Conservation (phyloP, 37 sponge, comb jelly and placozoan species). For the Chondrosia reniformis region DNA sequence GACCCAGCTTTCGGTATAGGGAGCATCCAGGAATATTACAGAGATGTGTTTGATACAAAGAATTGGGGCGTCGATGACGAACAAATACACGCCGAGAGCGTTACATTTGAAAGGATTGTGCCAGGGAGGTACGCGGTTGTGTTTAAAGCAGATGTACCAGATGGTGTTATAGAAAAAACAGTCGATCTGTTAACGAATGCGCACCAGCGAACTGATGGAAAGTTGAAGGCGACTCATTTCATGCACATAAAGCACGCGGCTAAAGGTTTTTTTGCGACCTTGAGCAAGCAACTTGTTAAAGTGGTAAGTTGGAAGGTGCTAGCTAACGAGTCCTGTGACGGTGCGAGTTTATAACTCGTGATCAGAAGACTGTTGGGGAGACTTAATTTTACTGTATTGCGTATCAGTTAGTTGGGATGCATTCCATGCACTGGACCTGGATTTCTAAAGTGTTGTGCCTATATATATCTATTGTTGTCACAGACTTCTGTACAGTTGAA, state of each 20-base stretch:
- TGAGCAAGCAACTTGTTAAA: slow-evolving; percentile 41
- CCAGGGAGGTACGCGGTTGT: slow-evolving; percentile 60
- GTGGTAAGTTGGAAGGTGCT: slow-evolving; percentile 70
- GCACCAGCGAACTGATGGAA: slow-evolving; percentile 19
- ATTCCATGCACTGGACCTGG: too few relatives aligned
- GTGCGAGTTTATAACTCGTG: too few relatives aligned
- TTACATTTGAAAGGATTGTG: slow-evolving; percentile 17
- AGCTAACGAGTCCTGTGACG: too few relatives aligned
- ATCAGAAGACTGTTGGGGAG: too few relatives aligned
- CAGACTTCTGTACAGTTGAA: too few relatives aligned
- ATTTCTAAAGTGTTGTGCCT: too few relatives aligned
- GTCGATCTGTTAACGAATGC: slow-evolving; percentile 41
- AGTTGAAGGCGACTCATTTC: slow-evolving; percentile 48
- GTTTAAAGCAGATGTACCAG: slow-evolving; percentile 24
- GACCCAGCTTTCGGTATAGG: slow-evolving; percentile 37
- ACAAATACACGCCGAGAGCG: background rate
- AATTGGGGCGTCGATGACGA: background rate
- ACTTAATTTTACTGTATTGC: too few relatives aligned
- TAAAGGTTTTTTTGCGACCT: slow-evolving; percentile 64
- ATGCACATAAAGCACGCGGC: slow-evolving; percentile 26
- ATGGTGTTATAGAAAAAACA: slow-evolving; percentile 44
- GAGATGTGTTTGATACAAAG: slow-evolving; percentile 18
- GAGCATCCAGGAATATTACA: slow-evolving; percentile 42
- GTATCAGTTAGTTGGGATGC: too few relatives aligned
- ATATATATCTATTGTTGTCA: too few relatives aligned